Evolutionary conservation across 1,140 invertebrate species (phyloP).

Genomic region (Chelonus insularis): DNA sequence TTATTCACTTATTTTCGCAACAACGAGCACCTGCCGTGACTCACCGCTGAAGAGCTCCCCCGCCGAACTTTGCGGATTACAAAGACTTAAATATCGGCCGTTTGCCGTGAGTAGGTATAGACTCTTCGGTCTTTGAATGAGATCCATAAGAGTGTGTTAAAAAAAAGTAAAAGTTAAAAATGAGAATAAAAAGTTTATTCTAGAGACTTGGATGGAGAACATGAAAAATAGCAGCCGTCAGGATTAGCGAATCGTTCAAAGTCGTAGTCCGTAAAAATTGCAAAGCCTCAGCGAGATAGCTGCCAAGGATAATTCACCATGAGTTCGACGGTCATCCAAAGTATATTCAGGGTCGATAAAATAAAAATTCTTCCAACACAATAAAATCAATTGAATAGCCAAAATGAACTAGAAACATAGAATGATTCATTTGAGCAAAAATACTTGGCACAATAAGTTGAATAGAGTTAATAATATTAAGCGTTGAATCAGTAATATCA

Average conservation of each 20-base stretch:
- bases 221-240: slow-evolving; percentile 32
- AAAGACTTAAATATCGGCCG: slow-evolving; percentile 53
- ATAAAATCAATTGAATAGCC: too few species aligned
- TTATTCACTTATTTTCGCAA: slow-evolving; percentile 31
- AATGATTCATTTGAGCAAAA: too few species aligned
- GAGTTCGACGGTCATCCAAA: background rate
- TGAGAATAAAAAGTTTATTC: background rate
- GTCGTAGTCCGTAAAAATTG: slow-evolving; percentile 40
- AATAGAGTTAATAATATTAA: too few species aligned
- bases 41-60: slow-evolving; percentile 49
- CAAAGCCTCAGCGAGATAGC: slow-evolving; percentile 33
- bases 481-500: too few species aligned
- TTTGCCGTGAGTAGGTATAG: slow-evolving; percentile 34
- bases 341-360: background rate
- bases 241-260: slow-evolving; percentile 41
- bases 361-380: too few species aligned
- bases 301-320: slow-evolving; percentile 4
- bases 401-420: too few species aligned
- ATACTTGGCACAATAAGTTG: too few species aligned
- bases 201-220: background rate
- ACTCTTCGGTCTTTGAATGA: slow-evolving; percentile 4
- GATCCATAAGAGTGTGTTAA: background rate
- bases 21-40: slow-evolving; percentile 48
- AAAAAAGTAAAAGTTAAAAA: slow-evolving; percentile 1
- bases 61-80: slow-evolving; percentile 52